A percentile compares a stretch with the other conserved stretches of the same genome.
Evolutionary conservation across 1,140 invertebrate species (phyloP).

Genomic region (Drosophila baimaii): DNA sequence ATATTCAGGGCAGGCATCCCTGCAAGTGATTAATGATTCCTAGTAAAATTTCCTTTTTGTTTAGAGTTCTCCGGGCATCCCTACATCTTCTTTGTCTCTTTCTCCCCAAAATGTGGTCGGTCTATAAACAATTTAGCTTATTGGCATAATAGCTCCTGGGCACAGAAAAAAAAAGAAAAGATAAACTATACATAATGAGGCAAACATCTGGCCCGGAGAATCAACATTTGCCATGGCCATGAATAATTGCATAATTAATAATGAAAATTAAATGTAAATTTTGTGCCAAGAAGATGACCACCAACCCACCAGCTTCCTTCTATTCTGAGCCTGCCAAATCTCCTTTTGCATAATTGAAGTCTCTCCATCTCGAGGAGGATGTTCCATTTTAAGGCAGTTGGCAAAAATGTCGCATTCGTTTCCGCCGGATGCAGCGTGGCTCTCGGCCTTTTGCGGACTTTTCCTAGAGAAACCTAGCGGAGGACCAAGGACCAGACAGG

Average conservation of each 20-base stretch:
- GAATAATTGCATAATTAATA: constrained; percentile 77
- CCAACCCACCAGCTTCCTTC: neutral
- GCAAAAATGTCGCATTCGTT: constrained; percentile 64
- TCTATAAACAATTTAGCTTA: constrained; percentile 71
- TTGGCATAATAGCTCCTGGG: constrained; percentile 64
- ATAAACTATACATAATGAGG: constrained; percentile 67
- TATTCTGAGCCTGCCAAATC: constrained; percentile 50
- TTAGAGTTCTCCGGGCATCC: neutral
- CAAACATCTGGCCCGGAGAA: constrained; percentile 54
- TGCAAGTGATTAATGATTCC: constrained; percentile 71
- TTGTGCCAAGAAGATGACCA: constrained; percentile 27
- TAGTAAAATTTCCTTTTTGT: constrained; percentile 33
- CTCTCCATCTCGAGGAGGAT: constrained; percentile 47
- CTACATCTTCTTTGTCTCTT: constrained; percentile 6
- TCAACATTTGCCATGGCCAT: constrained; percentile 63
- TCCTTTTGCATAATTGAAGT: constrained; percentile 77
- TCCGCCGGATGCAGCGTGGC: constrained; percentile 54
- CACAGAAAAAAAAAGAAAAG: too few species aligned
- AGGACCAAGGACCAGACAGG: constrained; percentile 33
- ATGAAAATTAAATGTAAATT: constrained; percentile 77
- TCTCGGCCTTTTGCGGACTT: constrained; percentile 22
- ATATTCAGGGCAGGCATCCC: constrained; percentile 27
- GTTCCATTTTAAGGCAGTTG: constrained; percentile 56
- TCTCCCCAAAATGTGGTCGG: constrained; percentile 19
- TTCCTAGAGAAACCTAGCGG: constrained; percentile 14